A percentile compares a stretch with the other conserved stretches of the same genome.
Evolutionary conservation across 2,888 invertebrate species (phyloP).

Genomic region (Yponomeuta sedellus): DNA sequence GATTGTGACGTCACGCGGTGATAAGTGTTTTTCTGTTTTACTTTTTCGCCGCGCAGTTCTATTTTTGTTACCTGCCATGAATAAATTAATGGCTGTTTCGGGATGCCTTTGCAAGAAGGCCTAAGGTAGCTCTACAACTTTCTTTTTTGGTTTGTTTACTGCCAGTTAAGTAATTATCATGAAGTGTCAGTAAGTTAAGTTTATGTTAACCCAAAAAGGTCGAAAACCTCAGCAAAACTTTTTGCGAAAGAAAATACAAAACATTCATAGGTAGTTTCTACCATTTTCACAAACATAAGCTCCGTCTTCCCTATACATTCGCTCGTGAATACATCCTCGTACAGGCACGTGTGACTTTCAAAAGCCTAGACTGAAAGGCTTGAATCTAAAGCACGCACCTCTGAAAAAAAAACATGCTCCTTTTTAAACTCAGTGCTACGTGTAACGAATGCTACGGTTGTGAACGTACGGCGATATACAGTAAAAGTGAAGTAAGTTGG

Average conservation of each 20-base stretch:
- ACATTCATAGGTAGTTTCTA: neutral
- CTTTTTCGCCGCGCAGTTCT: conserved; percentile 20
- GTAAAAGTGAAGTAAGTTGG: neutral
- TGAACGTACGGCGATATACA: neutral
- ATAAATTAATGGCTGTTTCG: neutral
- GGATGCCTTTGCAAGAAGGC: neutral
- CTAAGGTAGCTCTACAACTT: no score
- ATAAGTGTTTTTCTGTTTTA: neutral
- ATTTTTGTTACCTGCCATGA: neutral
- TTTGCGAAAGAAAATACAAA: neutral
- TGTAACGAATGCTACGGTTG: conserved; percentile 5
- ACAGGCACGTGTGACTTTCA: conserved; percentile 21
- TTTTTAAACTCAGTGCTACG: neutral
- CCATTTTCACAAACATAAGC: neutral
- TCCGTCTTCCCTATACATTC: neutral
- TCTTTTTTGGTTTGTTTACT: no score
- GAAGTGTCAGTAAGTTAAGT: no score
- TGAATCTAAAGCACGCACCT: conserved; percentile 8
- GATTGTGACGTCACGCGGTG: conserved; percentile 9
- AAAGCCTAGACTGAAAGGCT: conserved; percentile 21
- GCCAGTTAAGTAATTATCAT: no score
- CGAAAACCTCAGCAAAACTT: no score
- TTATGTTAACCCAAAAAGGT: no score
- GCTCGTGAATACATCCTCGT: conserved; percentile 6
- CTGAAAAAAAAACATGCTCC: conserved; percentile 6